Evolutionary conservation across 2,797 vertebrate species (phyloP), one percentile per base, ranked within the genome.

Genomic region (Taenioides sp.): DNA sequence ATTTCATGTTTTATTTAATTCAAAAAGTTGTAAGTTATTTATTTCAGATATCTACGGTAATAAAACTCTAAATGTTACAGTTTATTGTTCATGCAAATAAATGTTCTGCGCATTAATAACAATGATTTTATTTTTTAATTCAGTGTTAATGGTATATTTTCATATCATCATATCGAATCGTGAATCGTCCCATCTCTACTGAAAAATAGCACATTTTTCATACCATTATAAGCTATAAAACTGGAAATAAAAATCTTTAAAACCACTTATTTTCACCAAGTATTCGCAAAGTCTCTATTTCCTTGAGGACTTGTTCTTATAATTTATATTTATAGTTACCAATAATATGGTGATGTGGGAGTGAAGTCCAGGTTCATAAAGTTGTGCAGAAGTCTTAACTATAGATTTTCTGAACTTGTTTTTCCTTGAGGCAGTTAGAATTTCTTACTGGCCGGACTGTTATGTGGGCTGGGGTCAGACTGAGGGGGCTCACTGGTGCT

Each of bases 331-430:
- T 61, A 52, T 50, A 67, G 69, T 57, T 70, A 25, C 2, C 37
- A 27, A 22, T 72, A 65, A 65, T 64, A 65, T 61, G 23, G 67
- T 43, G n/a, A 70, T 67, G 57, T 50, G 3, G 17, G 27, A 74
- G 67, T 80, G 70, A 69, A 62, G 76, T 74, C 71, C 52, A 61
- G 58, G 18, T 1, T 67, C 57, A 6, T 2, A 70, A 64, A 75
- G 67, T 66, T 31, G 7, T 22, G 37, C 64, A 70, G 62, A 28
- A 73, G 62, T 73, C 75, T 80, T 82, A 34, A 69, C 65, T 69
- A 75, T 73, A 57, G 71, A 80, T 87, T 81, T 77, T 75, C 60
- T 67, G 22, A 63, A 63, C 61, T 40, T 22, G 75, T 31, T 14
- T 22, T 71, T 5, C 77, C 81, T 77, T 76, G 64, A 0, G 72